Evolutionary conservation across 2,888 invertebrate genomes (phyloP).

Genomic region (Hemaris fuciformis): DNA sequence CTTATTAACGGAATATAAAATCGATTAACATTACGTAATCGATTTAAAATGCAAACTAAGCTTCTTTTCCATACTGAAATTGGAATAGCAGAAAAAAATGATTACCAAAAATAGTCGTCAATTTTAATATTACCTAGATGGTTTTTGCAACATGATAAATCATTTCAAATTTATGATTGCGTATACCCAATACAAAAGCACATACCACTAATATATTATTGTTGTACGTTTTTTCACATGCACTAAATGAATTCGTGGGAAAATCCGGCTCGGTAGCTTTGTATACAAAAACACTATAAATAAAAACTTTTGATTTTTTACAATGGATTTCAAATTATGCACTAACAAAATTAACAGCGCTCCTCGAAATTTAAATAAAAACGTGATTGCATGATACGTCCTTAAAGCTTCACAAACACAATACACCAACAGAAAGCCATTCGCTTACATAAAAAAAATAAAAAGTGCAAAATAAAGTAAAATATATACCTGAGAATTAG

Average conservation of each 20-base stretch:
- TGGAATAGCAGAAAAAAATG: neutral
- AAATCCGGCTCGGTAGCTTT: neutral
- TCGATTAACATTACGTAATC: slow-evolving; percentile 50
- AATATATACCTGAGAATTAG: slow-evolving; percentile 82
- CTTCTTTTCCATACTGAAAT: neutral
- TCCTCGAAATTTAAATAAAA: neutral
- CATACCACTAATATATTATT: neutral
- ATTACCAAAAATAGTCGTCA: neutral
- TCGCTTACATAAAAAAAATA: slow-evolving; percentile 28
- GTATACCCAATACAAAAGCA: neutral
- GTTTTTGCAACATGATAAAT: neutral
- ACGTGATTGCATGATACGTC: neutral
- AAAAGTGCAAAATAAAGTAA: slow-evolving; percentile 52
- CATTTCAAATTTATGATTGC: neutral
- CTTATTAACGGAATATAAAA: slow-evolving; percentile 34
- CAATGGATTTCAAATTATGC: neutral
- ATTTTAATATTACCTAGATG: neutral
- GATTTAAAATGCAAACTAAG: slow-evolving; percentile 26
- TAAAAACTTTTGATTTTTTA: neutral
- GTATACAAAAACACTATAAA: neutral
- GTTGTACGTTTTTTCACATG: neutral
- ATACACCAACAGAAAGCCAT: slow-evolving; percentile 17
- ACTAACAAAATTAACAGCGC: neutral
- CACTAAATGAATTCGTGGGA: neutral
- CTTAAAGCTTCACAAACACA: slow-evolving; percentile 4